These are phyloP conservation scores for Phalloptychus januarius DNA, from an alignment of 2,797 vertebrate genomes.

Conservation along the genomic window DNA sequence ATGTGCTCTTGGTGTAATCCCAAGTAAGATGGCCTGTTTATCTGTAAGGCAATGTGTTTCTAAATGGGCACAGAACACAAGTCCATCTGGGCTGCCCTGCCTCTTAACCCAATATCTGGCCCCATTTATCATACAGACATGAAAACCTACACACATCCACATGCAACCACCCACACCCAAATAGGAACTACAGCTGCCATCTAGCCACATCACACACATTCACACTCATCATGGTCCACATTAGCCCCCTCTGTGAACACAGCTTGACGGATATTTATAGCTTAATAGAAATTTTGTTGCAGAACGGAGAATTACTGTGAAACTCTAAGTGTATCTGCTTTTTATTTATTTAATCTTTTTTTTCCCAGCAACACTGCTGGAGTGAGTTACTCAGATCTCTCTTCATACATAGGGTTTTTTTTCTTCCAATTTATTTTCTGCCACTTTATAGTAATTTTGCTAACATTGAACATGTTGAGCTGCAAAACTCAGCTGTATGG, in stretches of 20 bases:
- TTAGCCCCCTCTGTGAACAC: conserved; percentile 67
- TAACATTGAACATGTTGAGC: conserved; percentile 38
- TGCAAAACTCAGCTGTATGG: conserved; percentile 63
- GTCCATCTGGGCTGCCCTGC: conserved; percentile 69
- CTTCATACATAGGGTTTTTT: conserved; percentile 36
- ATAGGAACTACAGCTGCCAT: conserved; percentile 64
- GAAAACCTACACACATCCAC: conserved; percentile 50
- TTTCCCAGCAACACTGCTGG: conserved; percentile 26
- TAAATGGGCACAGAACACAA: conserved; percentile 53
- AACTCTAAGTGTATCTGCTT: conserved; percentile 35
- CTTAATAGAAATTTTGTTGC: conserved; percentile 61
- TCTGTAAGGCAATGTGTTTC: conserved; percentile 37
- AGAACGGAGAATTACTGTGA: conserved; percentile 65
- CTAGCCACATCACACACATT: conserved; percentile 74
- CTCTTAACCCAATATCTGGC: conserved; percentile 70
- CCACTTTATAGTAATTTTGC: conserved; percentile 26
- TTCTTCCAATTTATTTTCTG: conserved; percentile 27
- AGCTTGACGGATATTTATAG: conserved; percentile 66
- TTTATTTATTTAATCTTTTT: conserved; percentile 23
- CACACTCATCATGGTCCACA: conserved; percentile 71
- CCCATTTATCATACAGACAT: conserved; percentile 69
- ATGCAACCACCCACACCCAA: conserved; percentile 31
- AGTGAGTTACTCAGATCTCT: conserved; percentile 48
- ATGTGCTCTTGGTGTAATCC: conserved; percentile 22
- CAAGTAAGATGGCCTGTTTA: conserved; percentile 23